Percentiles rank a stretch among this genome's conserved stretches.
Conservation (phyloP, 2,113 vertebrate species). For the Prinia subflava region DNA sequence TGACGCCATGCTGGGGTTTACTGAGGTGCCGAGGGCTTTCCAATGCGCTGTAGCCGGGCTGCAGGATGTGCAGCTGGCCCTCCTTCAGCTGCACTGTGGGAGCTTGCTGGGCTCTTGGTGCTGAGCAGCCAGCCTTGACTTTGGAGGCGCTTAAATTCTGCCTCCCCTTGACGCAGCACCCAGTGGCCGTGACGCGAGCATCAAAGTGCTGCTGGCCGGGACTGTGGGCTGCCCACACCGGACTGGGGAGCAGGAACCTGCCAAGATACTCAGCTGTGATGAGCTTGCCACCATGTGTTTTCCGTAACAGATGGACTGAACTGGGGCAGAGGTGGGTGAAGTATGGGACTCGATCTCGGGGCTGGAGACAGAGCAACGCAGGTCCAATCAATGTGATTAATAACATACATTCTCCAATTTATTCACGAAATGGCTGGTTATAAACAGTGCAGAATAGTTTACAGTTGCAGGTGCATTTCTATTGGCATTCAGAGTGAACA, state of each 20-base stretch:
- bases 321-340: background rate
- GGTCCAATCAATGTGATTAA: no score
- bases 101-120: fast-evolving
- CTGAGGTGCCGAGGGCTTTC: background rate
- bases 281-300: fast-evolving
- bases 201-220: fast-evolving
- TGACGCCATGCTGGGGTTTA: fast-evolving
- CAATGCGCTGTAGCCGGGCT: fast-evolving
- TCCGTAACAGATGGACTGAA: fast-evolving
- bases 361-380: no score
- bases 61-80: background rate
- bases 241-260: background rate
- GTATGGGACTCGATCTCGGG: no score
- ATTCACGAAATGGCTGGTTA: no score
- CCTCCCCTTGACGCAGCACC: fast-evolving
- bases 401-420: no score
- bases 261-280: background rate
- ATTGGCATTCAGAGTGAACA: no score
- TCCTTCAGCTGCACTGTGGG: background rate
- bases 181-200: fast-evolving
- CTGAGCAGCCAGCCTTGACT: background rate
- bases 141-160: background rate
- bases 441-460: no score
- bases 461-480: no score
- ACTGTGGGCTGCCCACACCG: background rate